A percentile compares a stretch with the other conserved stretches of the same genome.
Evolutionary conservation across 2,113 vertebrate species (phyloP).

Genomic region (Toxostoma redivivum): DNA sequence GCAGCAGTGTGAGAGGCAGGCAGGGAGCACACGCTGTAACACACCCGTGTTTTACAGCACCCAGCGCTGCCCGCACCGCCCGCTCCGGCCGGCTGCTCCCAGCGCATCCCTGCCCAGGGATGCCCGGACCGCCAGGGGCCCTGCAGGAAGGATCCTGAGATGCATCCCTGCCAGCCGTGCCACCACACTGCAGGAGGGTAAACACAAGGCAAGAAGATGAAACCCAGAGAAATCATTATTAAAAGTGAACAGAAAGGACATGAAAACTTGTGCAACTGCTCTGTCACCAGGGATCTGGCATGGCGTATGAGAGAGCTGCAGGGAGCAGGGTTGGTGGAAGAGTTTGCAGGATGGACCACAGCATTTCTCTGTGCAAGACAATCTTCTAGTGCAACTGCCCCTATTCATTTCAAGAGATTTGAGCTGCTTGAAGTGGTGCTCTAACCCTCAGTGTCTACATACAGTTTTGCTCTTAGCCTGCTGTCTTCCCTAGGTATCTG

Average conservation of each 20-base stretch:
- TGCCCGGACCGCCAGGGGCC: too few relatives aligned
- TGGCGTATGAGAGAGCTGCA: neutral
- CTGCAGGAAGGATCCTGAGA: neutral
- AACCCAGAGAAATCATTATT: neutral
- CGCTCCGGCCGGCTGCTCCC: too few relatives aligned
- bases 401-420: neutral
- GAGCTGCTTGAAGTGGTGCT: neutral
- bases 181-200: fast-evolving
- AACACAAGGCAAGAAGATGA: neutral
- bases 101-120: too few relatives aligned
- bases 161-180: neutral
- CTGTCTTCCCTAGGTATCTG: neutral
- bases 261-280: fast-evolving
- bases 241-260: neutral
- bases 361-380: neutral
- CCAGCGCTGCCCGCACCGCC: too few relatives aligned
- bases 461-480: neutral
- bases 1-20: neutral
- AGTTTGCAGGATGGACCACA: neutral
- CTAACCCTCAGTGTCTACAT: neutral
- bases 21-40: neutral
- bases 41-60: neutral
- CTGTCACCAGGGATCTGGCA: neutral
- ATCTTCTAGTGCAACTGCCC: neutral
- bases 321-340: neutral